Conservation (phyloP, 2,113 vertebrate genomes). For the Cyanistes caeruleus region DNA sequence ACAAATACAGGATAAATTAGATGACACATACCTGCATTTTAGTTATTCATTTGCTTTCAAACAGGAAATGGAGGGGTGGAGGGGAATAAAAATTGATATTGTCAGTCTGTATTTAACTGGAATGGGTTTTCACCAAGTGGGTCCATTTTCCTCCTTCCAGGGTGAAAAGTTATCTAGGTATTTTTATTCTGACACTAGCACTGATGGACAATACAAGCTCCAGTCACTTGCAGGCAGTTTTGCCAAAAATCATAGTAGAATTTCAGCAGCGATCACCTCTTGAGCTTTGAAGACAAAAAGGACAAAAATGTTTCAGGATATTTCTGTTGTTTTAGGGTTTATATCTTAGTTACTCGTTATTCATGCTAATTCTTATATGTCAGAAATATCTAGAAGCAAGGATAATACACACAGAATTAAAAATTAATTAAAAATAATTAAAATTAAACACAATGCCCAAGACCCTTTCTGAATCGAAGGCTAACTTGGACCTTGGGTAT, state of each 20-base stretch:
- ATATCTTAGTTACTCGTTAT: neutral
- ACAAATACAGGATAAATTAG: constrained; percentile 56
- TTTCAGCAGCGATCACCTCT: neutral
- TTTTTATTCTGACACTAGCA: neutral
- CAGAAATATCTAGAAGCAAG: neutral
- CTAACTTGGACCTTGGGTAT: neutral
- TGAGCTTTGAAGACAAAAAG: neutral
- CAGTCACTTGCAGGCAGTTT: neutral
- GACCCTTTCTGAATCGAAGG: neutral
- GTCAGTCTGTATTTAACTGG: constrained; percentile 13
- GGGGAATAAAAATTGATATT: neutral
- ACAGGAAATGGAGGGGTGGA: neutral
- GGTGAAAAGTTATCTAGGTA: neutral
- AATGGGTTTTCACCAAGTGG: constrained; percentile 28
- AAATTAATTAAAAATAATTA: neutral
- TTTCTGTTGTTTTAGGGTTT: neutral
- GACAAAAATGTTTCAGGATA: neutral
- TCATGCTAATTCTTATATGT: neutral
- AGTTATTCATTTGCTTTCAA: constrained; percentile 6
- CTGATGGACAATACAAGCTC: neutral
- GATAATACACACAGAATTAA: neutral
- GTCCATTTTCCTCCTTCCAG: constrained; percentile 25
- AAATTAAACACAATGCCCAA: neutral
- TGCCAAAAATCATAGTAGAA: neutral
- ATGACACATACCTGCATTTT: neutral